Evolutionary conservation across 30 jellyfish, hydroid and myxozoan genomes (phyloP), one percentile per base, ranked within the genome.

Genomic region (Aurelia sp.): DNA sequence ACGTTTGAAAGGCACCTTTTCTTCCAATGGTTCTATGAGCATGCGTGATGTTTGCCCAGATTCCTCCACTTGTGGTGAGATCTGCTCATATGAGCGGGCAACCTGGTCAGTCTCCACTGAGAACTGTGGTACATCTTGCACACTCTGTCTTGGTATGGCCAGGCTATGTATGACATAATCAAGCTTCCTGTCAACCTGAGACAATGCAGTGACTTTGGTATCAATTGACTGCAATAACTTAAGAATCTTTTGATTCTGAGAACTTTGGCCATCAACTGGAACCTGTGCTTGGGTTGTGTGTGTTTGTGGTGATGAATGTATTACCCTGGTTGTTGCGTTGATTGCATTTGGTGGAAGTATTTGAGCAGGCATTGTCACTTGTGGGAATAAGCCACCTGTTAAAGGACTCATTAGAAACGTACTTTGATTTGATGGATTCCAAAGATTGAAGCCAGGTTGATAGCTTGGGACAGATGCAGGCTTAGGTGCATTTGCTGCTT

Each of bases 351-450:
- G 23, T 62, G 30, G 90, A 58, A 80, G 67, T 41, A 80, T 33
- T 13, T 67, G 90, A 20, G 90, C 83, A 17, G 90, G 90, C 76
- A 80, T 67, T 44, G 74, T 66, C 44, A 80, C 90, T 69, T 66
- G 90, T 13, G 90, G 81, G 51, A 80, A 80, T n/a, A 80, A 74
- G 22, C 90, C 90, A 16, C 82, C 78, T 8, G 90, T 53, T 10
- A 80, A 65, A 13, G 90, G 90, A 51, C 83, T 80, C 90, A 80
- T 80, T 10, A 80, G 30, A 67, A 65, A 80, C 11, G 90, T 78
- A 10, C 74, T 73, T 33, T 80, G 90, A 66, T 67, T 69, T 48
- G 82, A 47, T 18, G 90, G 50, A 13, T 67, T 62, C 90, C 90
- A 80, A 9, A 80, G 23, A 35, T 80, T 80, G n/a, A 80, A 33